Evolutionary conservation across 1,140 invertebrate species (phyloP).

Genomic region (Archivesica marissinica): DNA sequence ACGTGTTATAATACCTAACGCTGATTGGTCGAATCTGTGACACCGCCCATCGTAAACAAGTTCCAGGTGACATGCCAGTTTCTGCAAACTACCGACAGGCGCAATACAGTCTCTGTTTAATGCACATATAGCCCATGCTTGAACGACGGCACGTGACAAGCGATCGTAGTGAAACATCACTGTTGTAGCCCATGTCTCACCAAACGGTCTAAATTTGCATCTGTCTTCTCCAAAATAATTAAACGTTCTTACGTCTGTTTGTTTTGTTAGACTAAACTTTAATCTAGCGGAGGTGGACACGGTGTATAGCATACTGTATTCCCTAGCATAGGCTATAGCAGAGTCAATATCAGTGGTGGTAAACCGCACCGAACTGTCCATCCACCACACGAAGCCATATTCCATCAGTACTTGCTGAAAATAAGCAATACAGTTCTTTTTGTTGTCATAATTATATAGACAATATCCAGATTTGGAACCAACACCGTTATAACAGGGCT

Average conservation of each 20-base stretch:
- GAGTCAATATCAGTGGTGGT: constrained; percentile 32
- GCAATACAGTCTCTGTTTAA: constrained; percentile 48
- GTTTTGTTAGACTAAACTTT: constrained; percentile 31
- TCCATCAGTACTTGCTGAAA: constrained; percentile 54
- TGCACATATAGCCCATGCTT: constrained; percentile 48
- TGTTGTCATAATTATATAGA: too few relatives aligned
- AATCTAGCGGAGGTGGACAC: not conserved
- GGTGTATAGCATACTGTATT: constrained; percentile 38
- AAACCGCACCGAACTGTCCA: constrained; percentile 55
- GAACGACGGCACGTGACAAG: constrained; percentile 30
- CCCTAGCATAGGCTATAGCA: constrained; percentile 30
- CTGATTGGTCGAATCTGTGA: constrained; percentile 45
- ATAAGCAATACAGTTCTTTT: not conserved
- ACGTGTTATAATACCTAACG: constrained; percentile 7
- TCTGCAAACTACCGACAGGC: constrained; percentile 26
- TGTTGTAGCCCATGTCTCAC: constrained; percentile 50
- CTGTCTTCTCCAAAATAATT: constrained; percentile 40
- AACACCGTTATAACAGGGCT: too few relatives aligned
- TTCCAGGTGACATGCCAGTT: constrained; percentile 5
- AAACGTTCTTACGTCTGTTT: constrained; percentile 52
- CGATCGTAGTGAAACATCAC: constrained; percentile 48
- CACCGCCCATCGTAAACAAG: constrained; percentile 23
- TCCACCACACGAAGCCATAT: constrained; percentile 59
- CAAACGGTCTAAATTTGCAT: constrained; percentile 54
- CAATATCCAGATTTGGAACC: too few relatives aligned